A percentile compares a stretch with the other conserved stretches of the same genome.
Evolutionary conservation across 30 jellyfish, hydroid and myxozoan species (phyloP).

Genomic region (Chironex yamaguchii): DNA sequence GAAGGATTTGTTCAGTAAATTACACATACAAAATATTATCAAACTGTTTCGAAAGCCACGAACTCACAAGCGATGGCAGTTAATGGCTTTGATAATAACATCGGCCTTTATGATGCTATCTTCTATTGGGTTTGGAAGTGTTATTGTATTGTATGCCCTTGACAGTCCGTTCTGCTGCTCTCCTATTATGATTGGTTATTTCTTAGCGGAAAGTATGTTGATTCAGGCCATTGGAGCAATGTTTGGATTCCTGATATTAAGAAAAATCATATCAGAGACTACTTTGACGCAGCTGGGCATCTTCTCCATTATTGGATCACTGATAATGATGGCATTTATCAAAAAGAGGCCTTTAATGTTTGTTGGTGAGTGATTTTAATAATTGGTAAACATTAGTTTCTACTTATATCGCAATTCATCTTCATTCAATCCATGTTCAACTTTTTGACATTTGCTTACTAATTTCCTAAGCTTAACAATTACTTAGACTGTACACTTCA

Average conservation of each 20-base stretch:
- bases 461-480: background rate
- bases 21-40: slow-evolving; percentile 69
- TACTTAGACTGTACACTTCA: background rate
- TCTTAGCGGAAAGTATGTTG: slow-evolving; percentile 95
- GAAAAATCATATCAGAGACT: slow-evolving; percentile 83
- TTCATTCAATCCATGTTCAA: too few species aligned
- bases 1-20: slow-evolving; percentile 66
- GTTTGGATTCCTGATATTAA: slow-evolving; percentile 76
- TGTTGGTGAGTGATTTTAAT: slow-evolving; percentile 56
- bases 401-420: background rate
- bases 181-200: slow-evolving; percentile 95
- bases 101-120: slow-evolving; percentile 97
- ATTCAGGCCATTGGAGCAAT: slow-evolving; percentile 98
- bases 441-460: too few species aligned
- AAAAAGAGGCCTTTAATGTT: slow-evolving; percentile 86
- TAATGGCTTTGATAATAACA: slow-evolving; percentile 78
- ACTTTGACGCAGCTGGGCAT: slow-evolving; percentile 88
- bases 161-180: slow-evolving; percentile 96
- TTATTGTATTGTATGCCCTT: slow-evolving; percentile 89
- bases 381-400: background rate
- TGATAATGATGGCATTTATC: slow-evolving; percentile 86
- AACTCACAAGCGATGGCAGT: slow-evolving; percentile 62
- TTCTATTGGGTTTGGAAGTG: slow-evolving; percentile 93
- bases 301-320: slow-evolving; percentile 81
- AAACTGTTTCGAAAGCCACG: slow-evolving; percentile 66